phyloP scores from a whole-genome alignment of 2,888 invertebrate species.

The Colostygia pectinataria region DNA sequence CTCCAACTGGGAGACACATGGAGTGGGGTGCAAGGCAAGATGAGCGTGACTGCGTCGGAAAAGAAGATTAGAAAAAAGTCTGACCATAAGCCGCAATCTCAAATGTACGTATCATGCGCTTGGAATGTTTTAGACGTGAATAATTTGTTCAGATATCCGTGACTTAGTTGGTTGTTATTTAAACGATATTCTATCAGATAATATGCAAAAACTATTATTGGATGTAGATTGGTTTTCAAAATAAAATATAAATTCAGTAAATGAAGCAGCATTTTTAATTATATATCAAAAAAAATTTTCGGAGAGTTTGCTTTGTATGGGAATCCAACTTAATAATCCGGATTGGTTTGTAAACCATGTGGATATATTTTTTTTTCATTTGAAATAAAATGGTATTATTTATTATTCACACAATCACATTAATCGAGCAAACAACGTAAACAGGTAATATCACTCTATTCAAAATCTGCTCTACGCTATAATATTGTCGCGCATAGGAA shows the following conservation, averaged over 20 bases:
- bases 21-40: constrained; percentile 93
- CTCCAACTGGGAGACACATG: constrained; percentile 87
- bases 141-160: constrained; percentile 43
- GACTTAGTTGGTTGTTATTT: constrained; percentile 28
- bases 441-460: too few species aligned
- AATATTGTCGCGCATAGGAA: too few species aligned
- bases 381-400: too few species aligned
- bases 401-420: too few species aligned
- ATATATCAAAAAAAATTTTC: too few species aligned
- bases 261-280: not conserved
- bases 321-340: too few species aligned
- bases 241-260: not conserved
- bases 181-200: constrained; percentile 27
- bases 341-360: too few species aligned
- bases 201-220: not conserved
- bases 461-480: too few species aligned
- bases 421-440: too few species aligned
- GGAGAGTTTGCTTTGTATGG: too few species aligned
- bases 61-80: constrained; percentile 88
- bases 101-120: constrained; percentile 82
- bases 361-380: too few species aligned
- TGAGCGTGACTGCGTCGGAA: constrained; percentile 88
- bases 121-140: constrained; percentile 56
- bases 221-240: not conserved
- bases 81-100: constrained; percentile 87